These are phyloP conservation scores for Eupithecia tripunctaria DNA, from an alignment of 2,888 invertebrate genomes.

Conservation along the genomic window DNA sequence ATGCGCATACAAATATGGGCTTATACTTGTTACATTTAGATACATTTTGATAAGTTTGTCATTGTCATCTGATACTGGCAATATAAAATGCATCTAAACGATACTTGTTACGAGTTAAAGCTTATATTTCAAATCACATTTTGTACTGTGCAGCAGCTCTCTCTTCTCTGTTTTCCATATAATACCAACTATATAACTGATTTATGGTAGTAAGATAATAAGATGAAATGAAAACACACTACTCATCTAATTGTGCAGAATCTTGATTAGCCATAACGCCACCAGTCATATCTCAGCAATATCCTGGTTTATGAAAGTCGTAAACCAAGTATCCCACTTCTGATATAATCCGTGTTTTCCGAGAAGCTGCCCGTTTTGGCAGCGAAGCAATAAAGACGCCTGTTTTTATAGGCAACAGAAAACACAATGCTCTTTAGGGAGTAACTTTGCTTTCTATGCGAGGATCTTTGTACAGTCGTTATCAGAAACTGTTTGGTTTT, in stretches of 20 bases:
- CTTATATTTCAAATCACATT: no score
- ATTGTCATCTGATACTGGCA: no score
- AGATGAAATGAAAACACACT: not conserved
- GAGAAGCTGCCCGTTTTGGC: constrained; percentile 35
- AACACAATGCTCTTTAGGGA: constrained; percentile 30
- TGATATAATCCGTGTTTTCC: constrained; percentile 36
- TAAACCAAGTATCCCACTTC: constrained; percentile 35
- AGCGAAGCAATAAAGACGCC: constrained; percentile 36
- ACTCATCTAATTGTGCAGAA: constrained; percentile 21
- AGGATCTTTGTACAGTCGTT: not conserved
- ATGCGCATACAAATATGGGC: no score
- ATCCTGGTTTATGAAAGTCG: constrained; percentile 37
- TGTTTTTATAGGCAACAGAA: constrained; percentile 35
- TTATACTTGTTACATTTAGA: no score
- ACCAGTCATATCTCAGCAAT: constrained; percentile 27
- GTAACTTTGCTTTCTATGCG: constrained; percentile 16
- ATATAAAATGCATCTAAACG: no score
- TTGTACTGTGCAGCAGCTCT: no score
- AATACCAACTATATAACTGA: not conserved
- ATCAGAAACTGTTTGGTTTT: not conserved
- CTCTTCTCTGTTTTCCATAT: no score
- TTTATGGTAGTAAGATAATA: not conserved
- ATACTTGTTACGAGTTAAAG: no score
- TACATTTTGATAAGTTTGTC: no score
- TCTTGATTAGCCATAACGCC: constrained; percentile 28